A percentile compares a stretch with the other conserved stretches of the same genome.
phyloP scores from a whole-genome alignment of 1,140 invertebrate species.

The Sycophila sp. region DNA sequence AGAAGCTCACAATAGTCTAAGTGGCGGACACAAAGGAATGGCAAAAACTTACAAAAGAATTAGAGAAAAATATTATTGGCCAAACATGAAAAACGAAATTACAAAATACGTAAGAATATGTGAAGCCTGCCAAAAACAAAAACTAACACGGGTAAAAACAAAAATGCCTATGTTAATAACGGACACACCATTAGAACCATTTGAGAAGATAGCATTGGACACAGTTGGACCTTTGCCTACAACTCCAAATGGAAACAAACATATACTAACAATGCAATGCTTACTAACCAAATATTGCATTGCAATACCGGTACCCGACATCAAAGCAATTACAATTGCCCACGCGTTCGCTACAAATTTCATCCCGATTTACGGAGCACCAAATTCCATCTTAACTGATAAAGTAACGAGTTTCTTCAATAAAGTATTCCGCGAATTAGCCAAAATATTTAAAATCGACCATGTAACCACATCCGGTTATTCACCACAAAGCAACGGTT shows the following conservation, averaged over 20 bases:
- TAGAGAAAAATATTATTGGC: too few species aligned
- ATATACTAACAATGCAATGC: constrained; percentile 51
- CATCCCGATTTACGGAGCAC: constrained; percentile 49
- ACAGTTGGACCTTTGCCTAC: constrained; percentile 49
- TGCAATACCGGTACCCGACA: constrained; percentile 41
- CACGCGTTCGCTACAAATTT: constrained; percentile 35
- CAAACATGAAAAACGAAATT: too few species aligned
- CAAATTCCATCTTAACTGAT: constrained; percentile 49
- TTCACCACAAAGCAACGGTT: constrained; percentile 56
- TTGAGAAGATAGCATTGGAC: constrained; percentile 44
- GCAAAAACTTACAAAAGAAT: too few species aligned
- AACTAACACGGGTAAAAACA: constrained; percentile 29
- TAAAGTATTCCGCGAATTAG: not conserved
- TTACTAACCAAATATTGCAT: constrained; percentile 49
- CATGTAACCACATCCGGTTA: constrained; percentile 54
- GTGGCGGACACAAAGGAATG: too few species aligned
- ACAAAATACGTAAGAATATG: too few species aligned
- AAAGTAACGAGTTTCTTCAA: constrained; percentile 48
- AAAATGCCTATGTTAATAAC: constrained; percentile 43
- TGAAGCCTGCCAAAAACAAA: constrained; percentile 40
- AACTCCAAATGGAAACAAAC: constrained; percentile 45
- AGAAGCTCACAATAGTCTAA: too few species aligned
- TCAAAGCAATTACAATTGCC: constrained; percentile 45
- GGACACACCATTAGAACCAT: constrained; percentile 30
- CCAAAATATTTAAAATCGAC: constrained; percentile 41